These are phyloP conservation scores for Drosophila repleta DNA, from an alignment of 1,140 invertebrate species.

Conservation along the genomic window DNA sequence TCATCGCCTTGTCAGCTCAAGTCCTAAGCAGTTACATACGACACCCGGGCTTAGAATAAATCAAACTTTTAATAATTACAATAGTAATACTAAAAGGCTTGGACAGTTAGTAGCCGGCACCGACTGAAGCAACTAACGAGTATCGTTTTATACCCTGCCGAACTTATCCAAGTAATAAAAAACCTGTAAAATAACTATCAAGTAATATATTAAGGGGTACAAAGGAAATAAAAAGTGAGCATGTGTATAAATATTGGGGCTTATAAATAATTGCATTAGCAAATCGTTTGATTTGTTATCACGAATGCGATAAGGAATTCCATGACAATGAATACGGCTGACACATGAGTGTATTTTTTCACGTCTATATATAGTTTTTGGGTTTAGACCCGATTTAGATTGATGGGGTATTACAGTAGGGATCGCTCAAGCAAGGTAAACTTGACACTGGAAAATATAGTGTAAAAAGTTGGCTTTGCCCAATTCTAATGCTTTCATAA, in stretches of 20 bases:
- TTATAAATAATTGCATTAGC: conserved; percentile 37
- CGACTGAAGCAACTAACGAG: too few relatives aligned
- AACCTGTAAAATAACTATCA: neutral
- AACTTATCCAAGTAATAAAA: neutral
- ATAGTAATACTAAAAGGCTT: too few relatives aligned
- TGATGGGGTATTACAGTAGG: neutral
- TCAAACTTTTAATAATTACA: too few relatives aligned
- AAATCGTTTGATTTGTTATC: conserved; percentile 48
- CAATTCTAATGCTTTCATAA: conserved; percentile 24
- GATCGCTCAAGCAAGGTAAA: neutral
- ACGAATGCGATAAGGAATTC: conserved; percentile 40
- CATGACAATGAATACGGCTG: conserved; percentile 14
- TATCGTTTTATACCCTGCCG: neutral
- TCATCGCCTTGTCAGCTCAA: too few relatives aligned
- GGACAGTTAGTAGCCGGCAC: too few relatives aligned
- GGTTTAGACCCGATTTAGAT: too few relatives aligned
- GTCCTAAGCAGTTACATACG: too few relatives aligned
- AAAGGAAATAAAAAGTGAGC: neutral
- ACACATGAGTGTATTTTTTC: neutral
- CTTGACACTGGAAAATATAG: neutral
- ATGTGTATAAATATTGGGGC: conserved; percentile 6
- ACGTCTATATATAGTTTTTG: too few relatives aligned
- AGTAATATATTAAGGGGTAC: neutral
- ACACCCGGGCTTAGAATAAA: too few relatives aligned
- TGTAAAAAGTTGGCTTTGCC: conserved; percentile 3